Percentiles rank a stretch among this genome's conserved stretches.
Conservation (phyloP, 1,140 invertebrate genomes). For the Pseudomyrmex flavicornis region DNA sequence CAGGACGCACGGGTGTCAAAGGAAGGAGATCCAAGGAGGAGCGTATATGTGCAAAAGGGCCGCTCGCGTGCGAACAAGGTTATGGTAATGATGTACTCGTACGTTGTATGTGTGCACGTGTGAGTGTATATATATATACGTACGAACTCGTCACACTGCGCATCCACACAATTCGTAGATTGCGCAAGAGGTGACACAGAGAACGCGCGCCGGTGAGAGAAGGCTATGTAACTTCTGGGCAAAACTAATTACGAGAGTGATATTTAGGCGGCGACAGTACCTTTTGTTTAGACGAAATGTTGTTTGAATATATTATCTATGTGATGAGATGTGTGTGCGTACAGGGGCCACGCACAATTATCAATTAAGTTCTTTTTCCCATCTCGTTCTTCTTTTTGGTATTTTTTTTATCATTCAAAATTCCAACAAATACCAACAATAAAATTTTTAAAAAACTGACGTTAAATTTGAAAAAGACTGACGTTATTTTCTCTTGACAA, state of each 20-base stretch:
- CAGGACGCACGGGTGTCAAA: conserved; percentile 65
- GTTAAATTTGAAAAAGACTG: too few species aligned
- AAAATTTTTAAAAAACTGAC: neutral
- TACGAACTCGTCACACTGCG: neutral
- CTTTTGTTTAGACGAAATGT: conserved; percentile 78
- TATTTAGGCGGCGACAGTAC: conserved; percentile 73
- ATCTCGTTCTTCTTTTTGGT: conserved; percentile 1
- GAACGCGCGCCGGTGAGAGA: conserved; percentile 19
- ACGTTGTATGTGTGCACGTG: neutral
- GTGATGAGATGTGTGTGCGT: conserved; percentile 52
- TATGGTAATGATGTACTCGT: conserved; percentile 74
- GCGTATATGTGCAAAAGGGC: conserved; percentile 57
- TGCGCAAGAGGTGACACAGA: conserved; percentile 13
- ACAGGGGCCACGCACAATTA: conserved; percentile 52
- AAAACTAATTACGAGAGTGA: conserved; percentile 78
- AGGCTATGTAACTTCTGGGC: conserved; percentile 71
- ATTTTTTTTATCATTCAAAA: conserved; percentile 46
- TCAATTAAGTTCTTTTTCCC: conserved; percentile 63
- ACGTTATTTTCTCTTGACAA: too few species aligned
- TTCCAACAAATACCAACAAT: neutral
- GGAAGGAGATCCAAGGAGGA: conserved; percentile 68
- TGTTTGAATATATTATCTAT: conserved; percentile 76
- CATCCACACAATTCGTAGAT: conserved; percentile 32
- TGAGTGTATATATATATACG: neutral
- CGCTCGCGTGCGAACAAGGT: conserved; percentile 75